These are phyloP conservation scores for Netta rufina DNA, from an alignment of 2,797 vertebrate species.

Conservation along the genomic window DNA sequence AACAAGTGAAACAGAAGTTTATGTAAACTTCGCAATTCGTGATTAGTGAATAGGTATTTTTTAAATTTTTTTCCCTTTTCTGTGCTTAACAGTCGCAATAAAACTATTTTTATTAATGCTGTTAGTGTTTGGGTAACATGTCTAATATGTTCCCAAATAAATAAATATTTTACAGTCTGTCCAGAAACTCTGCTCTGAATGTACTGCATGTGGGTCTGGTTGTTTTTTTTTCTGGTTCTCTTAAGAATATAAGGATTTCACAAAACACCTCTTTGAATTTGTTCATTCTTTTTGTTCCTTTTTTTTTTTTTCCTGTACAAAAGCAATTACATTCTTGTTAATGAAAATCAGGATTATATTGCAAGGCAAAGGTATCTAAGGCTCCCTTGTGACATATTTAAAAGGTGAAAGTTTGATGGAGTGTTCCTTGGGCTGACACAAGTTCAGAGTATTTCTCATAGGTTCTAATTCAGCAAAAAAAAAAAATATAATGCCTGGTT, in stretches of 20 bases:
- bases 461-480: conserved; percentile 35
- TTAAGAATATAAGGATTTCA: conserved; percentile 5
- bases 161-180: conserved; percentile 37
- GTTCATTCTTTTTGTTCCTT: background rate
- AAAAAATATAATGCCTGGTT: conserved; percentile 23
- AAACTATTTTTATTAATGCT: conserved; percentile 20
- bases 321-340: conserved; percentile 62
- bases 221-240: background rate
- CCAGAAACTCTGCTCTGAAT: background rate
- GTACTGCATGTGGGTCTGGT: background rate
- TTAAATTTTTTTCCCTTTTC: background rate
- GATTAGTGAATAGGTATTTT: background rate
- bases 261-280: background rate
- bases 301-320: background rate
- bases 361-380: conserved; percentile 60
- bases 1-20: conserved; percentile 12
- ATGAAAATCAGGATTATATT: conserved; percentile 66
- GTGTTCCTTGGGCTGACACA: conserved; percentile 57
- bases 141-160: conserved; percentile 24
- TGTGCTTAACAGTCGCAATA: conserved; percentile 24
- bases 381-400: conserved; percentile 67
- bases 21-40: background rate
- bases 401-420: conserved; percentile 71
- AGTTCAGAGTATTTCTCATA: conserved; percentile 48
- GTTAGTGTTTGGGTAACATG: background rate